Percentiles rank a stretch among this genome's conserved stretches.
Conservation (phyloP, 2,888 invertebrate species). For the Drosophila lacicola region DNA sequence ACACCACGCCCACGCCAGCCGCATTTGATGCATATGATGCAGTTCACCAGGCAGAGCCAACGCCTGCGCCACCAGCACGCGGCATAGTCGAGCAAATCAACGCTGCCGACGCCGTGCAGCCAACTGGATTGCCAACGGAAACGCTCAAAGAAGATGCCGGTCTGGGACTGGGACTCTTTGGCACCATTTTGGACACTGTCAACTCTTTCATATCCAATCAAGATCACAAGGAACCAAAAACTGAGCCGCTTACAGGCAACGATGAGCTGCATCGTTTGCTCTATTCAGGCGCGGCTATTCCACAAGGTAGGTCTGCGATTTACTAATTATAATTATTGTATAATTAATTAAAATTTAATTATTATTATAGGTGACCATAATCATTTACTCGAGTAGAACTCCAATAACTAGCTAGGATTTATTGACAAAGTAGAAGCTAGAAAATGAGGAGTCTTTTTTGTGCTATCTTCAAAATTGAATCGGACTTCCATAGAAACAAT, state of each 20-base stretch:
- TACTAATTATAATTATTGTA: too few species aligned
- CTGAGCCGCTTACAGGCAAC: slow-evolving; percentile 18
- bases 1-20: slow-evolving; percentile 42
- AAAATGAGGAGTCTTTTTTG: too few species aligned
- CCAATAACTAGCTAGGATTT: too few species aligned
- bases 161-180: slow-evolving; percentile 76
- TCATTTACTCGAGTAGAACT: too few species aligned
- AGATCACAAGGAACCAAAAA: slow-evolving; percentile 36
- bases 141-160: slow-evolving; percentile 50
- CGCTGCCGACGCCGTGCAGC: slow-evolving; percentile 50
- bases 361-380: too few species aligned
- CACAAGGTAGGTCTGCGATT: slow-evolving; percentile 16
- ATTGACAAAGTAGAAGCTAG: too few species aligned
- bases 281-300: slow-evolving; percentile 50
- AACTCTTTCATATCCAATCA: slow-evolving; percentile 74
- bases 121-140: slow-evolving; percentile 44
- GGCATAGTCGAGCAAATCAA: slow-evolving; percentile 2
- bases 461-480: too few species aligned
- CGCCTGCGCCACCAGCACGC: slow-evolving; percentile 29
- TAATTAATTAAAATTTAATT: too few species aligned
- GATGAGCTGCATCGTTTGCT: slow-evolving; percentile 77
- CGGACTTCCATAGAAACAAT: too few species aligned
- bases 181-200: slow-evolving; percentile 82
- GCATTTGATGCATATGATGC: slow-evolving; percentile 33
- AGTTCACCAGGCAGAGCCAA: slow-evolving; percentile 37